These are phyloP conservation scores for Cataglyphis cursor DNA, from an alignment of 2,888 invertebrate genomes.

Conservation along the genomic window DNA sequence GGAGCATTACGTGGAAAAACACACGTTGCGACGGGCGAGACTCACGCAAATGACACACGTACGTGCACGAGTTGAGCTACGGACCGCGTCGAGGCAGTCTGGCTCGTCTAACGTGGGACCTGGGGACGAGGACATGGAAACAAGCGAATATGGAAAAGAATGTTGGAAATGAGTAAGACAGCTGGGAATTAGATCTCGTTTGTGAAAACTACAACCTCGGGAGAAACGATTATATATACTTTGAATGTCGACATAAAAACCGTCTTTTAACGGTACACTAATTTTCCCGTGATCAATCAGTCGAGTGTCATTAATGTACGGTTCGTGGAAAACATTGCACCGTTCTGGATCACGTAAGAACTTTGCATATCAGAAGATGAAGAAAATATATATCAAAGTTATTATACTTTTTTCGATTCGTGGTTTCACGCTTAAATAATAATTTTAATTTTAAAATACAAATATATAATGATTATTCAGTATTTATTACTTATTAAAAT, in stretches of 20 bases:
- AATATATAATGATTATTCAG: not conserved
- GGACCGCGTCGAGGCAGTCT: slow-evolving; percentile 24
- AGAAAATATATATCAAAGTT: not conserved
- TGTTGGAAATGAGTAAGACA: slow-evolving; percentile 11
- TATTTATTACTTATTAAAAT: not conserved
- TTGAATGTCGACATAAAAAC: not conserved
- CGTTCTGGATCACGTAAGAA: too few species aligned
- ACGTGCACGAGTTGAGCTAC: slow-evolving; percentile 60
- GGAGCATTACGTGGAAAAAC: slow-evolving; percentile 78
- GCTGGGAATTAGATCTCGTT: slow-evolving; percentile 62
- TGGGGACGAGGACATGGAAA: slow-evolving; percentile 25
- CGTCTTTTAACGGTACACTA: not conserved
- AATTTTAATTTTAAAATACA: not conserved
- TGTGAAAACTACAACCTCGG: slow-evolving; percentile 35
- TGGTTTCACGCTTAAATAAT: not conserved
- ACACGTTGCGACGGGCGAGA: slow-evolving; percentile 64
- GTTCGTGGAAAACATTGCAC: not conserved
- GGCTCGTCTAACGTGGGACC: slow-evolving; percentile 35
- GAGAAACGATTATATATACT: slow-evolving; percentile 6
- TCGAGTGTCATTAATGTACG: not conserved
- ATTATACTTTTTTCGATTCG: not conserved
- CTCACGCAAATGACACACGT: slow-evolving; percentile 68
- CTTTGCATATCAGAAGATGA: not conserved
- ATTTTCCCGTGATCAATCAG: not conserved
- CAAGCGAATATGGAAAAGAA: slow-evolving; percentile 21